Evolutionary conservation across 1,140 invertebrate species (phyloP), one percentile per base, ranked within the genome.

Genomic region (Drosophila rhopaloa): DNA sequence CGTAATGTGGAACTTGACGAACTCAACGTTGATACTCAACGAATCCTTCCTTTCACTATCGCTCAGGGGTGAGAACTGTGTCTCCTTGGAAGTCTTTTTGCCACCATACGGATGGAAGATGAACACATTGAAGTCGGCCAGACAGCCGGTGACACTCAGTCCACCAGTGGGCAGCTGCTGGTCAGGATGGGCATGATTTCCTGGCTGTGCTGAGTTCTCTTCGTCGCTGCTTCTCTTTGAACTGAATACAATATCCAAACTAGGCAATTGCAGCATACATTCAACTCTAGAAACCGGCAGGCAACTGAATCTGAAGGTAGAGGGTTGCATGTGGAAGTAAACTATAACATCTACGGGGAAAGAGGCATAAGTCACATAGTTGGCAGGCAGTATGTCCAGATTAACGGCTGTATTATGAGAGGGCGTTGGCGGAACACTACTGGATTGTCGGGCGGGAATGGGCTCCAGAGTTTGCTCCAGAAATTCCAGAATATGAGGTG

Each of bases 341-440:
- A 99, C 98, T 79, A 99, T 97, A 9, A 99, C 98, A 93, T 99
- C 98, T 0, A 99, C 98, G 0, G 98, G 98, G 91, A 99, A 99
- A 62, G 97, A 98, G 10, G 97, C 96, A 88, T 97, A 97, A 7
- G 81, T 83, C 63, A 96, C 96, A 91, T 97, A 97, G 91, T 96
- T 96, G 5, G 95, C 95, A 1, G 94, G 94, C 5, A 94, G 93
- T 13, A 94, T 94, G 67, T 94, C 94, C 60, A 94, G 86, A 65
- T 94, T 93, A 1, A 93, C 92, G 1, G 81, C 72, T 0, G 83
- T 44, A 35, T 86, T 90, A 4, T 80, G 79, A 6, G 92, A 90
- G 5, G 89, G 80, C 4, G 90, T 91, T 3, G 74, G 75, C 0
- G 91, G 77, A 3, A 79, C 76, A 40, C 76, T 84, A n/a, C 59